Base-by-base conservation (phyloP, 2,113 vertebrate genomes). In the Bubo blakistoni region DNA sequence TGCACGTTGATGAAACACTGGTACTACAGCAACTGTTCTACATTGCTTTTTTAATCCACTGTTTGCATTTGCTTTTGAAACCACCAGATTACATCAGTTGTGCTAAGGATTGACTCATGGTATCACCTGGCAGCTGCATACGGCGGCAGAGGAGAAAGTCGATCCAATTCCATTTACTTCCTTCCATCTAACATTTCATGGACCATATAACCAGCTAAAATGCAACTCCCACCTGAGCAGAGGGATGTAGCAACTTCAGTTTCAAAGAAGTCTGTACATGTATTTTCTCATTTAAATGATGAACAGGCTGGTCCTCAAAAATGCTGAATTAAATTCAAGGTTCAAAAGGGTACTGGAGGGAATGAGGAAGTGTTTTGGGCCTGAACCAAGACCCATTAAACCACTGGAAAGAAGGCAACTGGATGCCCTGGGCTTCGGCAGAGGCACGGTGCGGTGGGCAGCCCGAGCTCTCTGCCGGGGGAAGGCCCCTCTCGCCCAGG, bases 11-110 rank as follows among this genome's bases (percentile, higher is more conserved):
- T 71, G 67, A 70, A 96, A 88, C 62, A 81, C 32, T 44, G 66
- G 71, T 73, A 79, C 46, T 69, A 89, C 79, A 70, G 87, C 92
- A 97, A 96, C 71, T n/a, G 76, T 74, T 84, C 90, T 74, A 57
- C 58, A 20, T 79, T 69, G 83, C 63, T 86, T 91, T 92, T 94
- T 94, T 81, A 85, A 94, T 93, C 94, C 71, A 85, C 71, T 93
- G 96, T 96, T 96, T 84, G 96, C 92, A 76, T 98, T 97, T 98
- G 95, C 97, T 94, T 80, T 86, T 97, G 98, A 97, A 98, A 97
- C 88, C 96, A 94, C 91, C 97, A 97, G 96, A 97, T 95, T 61
- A 96, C 82, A 97, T 96, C 94, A 95, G 55, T 86, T 96, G 96
- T 95, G 88, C 95, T 81, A 94, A 97, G 94, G 90, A 96, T 44